Evolutionary conservation across 2,797 vertebrate genomes (phyloP), one percentile per base, ranked within the genome.

Genomic region (Mormyrops boulengeri): DNA sequence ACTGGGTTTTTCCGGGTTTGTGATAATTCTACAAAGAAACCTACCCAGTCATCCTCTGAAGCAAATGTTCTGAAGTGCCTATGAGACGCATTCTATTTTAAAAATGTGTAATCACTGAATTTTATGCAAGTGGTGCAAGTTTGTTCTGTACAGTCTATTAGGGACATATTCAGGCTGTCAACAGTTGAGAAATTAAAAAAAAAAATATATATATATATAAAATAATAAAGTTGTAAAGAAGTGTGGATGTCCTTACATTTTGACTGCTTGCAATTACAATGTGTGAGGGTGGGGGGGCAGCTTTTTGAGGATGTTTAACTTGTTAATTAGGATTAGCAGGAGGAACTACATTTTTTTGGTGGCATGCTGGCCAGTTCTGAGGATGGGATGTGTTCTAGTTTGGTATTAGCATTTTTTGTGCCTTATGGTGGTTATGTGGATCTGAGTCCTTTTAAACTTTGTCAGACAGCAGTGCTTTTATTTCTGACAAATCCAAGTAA

Each of bases 61-160:
- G 66, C 30, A 80, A 41, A 80, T 82, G 38, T 47, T n/a, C 77
- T 82, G 6, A 82, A 82, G 77, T 82, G 77, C 77, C 77, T 82
- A 44, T 82, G 41, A 82, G 41, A 82, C 41, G 14, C 6, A 3
- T 44, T 82, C 77, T 41, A 47, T 82, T 82, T 82, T 82, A 44
- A 82, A 47, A 9, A 82, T 82, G 77, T 82, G 47, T 82, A 82
- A 82, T 82, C 77, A 47, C 38, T n/a, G 17, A 44, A 44, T 82
- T 82, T 82, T 82, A 44, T 82, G 77, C 77, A 44, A 82, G 77
- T 82, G 77, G 38, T 82, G 77, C 77, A 82, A 44, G 77, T 82
- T 82, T 82, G 19, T 44, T 82, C 77, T 82, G 77, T 82, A 82
- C 19, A 47, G 69, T 77, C 41, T 44, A 9, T 41, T 80, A n/a